Evolutionary conservation across 2,113 vertebrate species (phyloP).

Genomic region (Malurus melanocephalus): DNA sequence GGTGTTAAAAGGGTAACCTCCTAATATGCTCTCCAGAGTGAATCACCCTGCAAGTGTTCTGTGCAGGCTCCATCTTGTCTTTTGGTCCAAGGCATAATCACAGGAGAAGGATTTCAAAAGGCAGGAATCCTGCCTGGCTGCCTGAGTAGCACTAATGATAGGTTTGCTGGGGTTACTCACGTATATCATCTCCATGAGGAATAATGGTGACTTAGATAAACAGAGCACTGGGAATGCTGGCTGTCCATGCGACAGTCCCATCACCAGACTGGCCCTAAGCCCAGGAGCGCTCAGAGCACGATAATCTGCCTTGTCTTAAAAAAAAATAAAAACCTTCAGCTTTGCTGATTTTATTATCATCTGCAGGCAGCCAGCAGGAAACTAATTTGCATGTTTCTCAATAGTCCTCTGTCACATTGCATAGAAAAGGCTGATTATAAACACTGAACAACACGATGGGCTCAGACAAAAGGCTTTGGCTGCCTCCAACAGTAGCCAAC

Average conservation of each 20-base stretch:
- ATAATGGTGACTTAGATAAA: not conserved
- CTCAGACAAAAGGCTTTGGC: not conserved
- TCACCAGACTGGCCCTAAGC: not conserved
- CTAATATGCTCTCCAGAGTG: constrained; percentile 2
- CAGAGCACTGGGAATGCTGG: not conserved
- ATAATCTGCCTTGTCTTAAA: not conserved
- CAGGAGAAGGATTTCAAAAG: constrained; percentile 38
- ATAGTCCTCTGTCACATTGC: not conserved
- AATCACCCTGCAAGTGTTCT: constrained; percentile 13
- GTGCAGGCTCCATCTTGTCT: constrained; percentile 41
- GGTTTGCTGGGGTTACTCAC: not conserved
- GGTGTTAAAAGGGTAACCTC: not conserved
- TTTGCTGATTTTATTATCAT: not conserved
- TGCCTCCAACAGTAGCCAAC: not conserved
- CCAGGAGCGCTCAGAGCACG: accelerated
- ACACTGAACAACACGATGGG: not conserved
- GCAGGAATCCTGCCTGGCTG: constrained; percentile 44
- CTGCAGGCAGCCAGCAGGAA: not conserved
- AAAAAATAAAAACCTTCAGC: not conserved
- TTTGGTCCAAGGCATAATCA: constrained; percentile 27
- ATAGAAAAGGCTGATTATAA: not conserved
- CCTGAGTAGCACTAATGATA: constrained; percentile 31
- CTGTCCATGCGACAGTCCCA: not conserved
- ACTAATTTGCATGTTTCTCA: not conserved
- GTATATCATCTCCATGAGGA: not conserved